A percentile compares a stretch with the other conserved stretches of the same genome.
These are phyloP conservation scores for Jordanella pulchra DNA, from an alignment of 2,797 vertebrate species.

Conservation along the genomic window DNA sequence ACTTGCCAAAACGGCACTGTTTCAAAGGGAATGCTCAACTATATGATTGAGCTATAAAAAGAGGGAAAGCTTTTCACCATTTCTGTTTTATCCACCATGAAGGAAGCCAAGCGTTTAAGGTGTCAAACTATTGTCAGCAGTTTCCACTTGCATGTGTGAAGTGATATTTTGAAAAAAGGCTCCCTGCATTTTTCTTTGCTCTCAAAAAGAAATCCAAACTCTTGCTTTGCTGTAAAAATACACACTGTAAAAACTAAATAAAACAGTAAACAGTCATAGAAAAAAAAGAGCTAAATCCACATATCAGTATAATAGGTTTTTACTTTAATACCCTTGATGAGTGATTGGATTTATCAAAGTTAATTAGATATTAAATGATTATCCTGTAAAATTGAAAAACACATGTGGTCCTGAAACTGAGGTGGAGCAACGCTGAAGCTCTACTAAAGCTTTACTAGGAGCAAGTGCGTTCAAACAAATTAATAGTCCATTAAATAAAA, in stretches of 20 bases:
- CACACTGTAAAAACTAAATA: conserved; percentile 10
- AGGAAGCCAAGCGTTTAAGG: conserved; percentile 46
- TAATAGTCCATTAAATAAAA: conserved; percentile 79
- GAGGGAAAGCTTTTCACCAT: conserved; percentile 30
- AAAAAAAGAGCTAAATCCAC: conserved; percentile 36
- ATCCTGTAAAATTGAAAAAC: conserved; percentile 61
- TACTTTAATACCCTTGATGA: conserved; percentile 63
- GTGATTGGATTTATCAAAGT: conserved; percentile 69
- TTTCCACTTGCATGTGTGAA: conserved; percentile 20
- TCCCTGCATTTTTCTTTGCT: conserved; percentile 22
- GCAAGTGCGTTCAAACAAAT: conserved; percentile 72
- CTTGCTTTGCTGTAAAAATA: conserved; percentile 9
- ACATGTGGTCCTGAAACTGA: conserved; percentile 42
- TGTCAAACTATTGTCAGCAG: conserved; percentile 60
- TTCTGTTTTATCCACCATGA: conserved; percentile 37
- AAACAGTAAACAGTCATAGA: conserved; percentile 15
- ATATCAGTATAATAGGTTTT: conserved; percentile 55
- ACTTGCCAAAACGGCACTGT: conserved; percentile 16
- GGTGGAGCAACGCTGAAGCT: conserved; percentile 46
- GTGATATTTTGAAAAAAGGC: conserved; percentile 21
- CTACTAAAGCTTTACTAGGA: conserved; percentile 49
- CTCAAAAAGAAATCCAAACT: conserved; percentile 19
- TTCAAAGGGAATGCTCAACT: conserved; percentile 26
- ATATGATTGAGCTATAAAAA: conserved; percentile 37
- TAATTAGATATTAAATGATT: conserved; percentile 64